Evolutionary conservation across 2,797 vertebrate genomes (phyloP), one percentile per base, ranked within the genome.

Genomic region (Manis javanica): DNA sequence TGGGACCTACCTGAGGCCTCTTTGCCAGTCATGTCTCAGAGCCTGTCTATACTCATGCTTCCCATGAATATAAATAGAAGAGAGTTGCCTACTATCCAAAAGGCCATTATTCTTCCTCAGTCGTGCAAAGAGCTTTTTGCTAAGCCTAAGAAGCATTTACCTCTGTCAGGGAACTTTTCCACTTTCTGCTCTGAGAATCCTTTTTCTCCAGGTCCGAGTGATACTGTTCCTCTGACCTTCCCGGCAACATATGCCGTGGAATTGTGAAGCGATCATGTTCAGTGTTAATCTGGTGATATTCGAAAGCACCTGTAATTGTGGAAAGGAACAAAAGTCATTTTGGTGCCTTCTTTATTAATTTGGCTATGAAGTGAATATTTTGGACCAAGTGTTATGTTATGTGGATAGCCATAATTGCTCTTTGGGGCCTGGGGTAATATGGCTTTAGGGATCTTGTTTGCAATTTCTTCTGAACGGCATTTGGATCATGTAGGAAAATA

Each of bases 401-500:
- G 29, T 68, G 63, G 82, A 85, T 14, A 74, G 34, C 42, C 10
- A 13, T 86, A 63, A 69, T 86, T 90, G 29, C 19, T 93, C n/a
- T 87, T 79, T 75, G 72, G 39, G 63, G 51, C 74, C 14, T 8
- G 91, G 46, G 53, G 15, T 85, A 82, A 85, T 93, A 34, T 46
- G 29, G 31, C 61, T 83, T 90, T 81, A 72, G 66, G 84, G 77
- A 75, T 92, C 63, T 90, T 90, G 66, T 93, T 92, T 82, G 29
- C 13, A 85, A 42, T 98, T 98, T 97, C 89, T 88, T 57, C 69
- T 85, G 39, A 91, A 57, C 37, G 91, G 3, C 11, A 91, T 49
- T 91, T 85, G 92, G 87, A 93, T 94, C 90, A 83, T 96, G 86
- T 24, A 86, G 42, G 88, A 83, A 96, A 96, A 82, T 75, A 91